Base-by-base conservation (phyloP, 1,140 invertebrate genomes). In the Anoplophora glabripennis region DNA sequence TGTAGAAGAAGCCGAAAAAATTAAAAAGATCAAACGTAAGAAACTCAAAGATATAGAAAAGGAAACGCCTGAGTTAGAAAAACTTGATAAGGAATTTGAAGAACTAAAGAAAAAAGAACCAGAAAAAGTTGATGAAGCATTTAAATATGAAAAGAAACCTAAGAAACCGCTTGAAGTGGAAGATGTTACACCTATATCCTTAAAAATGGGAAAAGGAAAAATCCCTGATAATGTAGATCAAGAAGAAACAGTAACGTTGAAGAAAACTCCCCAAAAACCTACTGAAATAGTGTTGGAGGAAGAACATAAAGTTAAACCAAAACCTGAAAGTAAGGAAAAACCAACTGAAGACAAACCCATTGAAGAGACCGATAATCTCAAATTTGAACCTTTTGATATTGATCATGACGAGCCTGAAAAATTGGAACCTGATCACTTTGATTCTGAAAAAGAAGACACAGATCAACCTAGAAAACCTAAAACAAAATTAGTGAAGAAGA, bases 1-100 rank as follows among this genome's bases (percentile, higher is more conserved):
- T 74, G 76, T 85, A 4, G 80, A 85, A 76, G 87, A 89, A 75
- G 86, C 87, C 4, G 72, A 80, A 58, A 82, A 86, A 72, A 69
- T 78, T 34, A 81, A 84, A 57, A 86, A 84, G 64, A 78, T 76
- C 51, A 71, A 76, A 63, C 53, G 49, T 12, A 63, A 54, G 59
- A 71, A 57, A 53, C 63, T 57, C 38, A 64, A 73, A 46, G 62
- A 86, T 69, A 74, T 90, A 34, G 81, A 84, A 51, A 83, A 87
- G 66, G 65, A 72, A 53, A 33, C 57, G 4, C 54, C 65, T 37
- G 88, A 90, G 67, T 70, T 92, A 38, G 83, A 86, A 69, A 81
- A 84, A 64, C 34, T 64, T 35, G 77, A 79, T 55, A 67, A 72
- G 57, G 76, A 81, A 60, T 75, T 82, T 56, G 79, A 83, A 67